These are phyloP conservation scores for Xanthia togata DNA, from an alignment of 2,888 invertebrate species.

Conservation along the genomic window DNA sequence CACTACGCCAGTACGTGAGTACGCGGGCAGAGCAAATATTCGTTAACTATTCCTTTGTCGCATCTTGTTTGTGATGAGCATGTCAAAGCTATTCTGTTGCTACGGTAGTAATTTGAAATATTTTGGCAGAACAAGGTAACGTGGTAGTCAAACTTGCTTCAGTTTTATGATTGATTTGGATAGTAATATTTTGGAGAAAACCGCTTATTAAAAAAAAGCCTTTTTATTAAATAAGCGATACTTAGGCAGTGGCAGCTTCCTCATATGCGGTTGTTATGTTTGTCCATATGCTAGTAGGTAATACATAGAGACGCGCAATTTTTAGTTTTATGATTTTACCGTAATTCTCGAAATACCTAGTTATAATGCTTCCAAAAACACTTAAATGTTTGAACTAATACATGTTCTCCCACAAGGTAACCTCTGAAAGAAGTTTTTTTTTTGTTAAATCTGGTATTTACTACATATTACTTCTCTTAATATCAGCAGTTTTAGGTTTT, in stretches of 20 bases:
- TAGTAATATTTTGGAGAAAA: not conserved
- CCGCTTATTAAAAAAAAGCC: no score
- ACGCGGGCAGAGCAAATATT: constrained; percentile 76
- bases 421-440: not conserved
- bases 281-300: not conserved
- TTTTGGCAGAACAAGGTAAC: constrained; percentile 34
- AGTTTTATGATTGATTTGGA: constrained; percentile 7
- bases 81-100: constrained; percentile 72
- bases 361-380: not conserved
- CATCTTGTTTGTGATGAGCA: constrained; percentile 76
- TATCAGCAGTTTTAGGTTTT: no score
- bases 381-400: not conserved
- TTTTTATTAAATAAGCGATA: not conserved
- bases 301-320: no score
- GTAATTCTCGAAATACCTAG: not conserved
- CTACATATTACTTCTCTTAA: not conserved
- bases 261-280: not conserved
- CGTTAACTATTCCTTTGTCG: constrained; percentile 86
- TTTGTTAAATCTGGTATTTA: not conserved
- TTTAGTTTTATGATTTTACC: not conserved
- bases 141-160: not conserved
- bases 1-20: constrained; percentile 62
- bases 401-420: not conserved
- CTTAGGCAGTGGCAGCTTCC: accelerated
- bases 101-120: constrained; percentile 64